Conservation (phyloP, 2,888 invertebrate species). For the Rhamnusium bicolor region DNA sequence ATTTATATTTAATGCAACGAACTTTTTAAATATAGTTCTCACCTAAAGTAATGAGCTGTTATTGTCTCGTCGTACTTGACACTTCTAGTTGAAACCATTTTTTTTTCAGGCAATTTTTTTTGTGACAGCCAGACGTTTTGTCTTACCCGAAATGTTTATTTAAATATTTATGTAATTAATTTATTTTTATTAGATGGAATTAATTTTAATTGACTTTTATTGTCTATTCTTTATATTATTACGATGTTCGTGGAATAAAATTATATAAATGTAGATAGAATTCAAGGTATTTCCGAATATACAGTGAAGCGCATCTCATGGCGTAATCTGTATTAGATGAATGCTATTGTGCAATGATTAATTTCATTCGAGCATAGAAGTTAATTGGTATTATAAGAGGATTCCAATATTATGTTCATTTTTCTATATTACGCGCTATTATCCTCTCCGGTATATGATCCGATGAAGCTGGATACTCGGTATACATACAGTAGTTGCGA, state of each 20-base stretch:
- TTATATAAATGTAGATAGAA: background rate
- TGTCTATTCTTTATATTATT: background rate
- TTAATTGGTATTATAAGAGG: no score
- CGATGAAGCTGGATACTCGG: no score
- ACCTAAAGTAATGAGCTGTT: background rate
- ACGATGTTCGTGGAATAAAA: background rate
- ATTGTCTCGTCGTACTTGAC: background rate
- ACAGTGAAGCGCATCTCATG: no score
- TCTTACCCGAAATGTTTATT: background rate
- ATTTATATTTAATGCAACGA: constrained; percentile 14
- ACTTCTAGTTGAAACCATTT: background rate
- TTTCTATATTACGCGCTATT: no score
- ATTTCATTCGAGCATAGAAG: no score
- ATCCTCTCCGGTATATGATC: no score
- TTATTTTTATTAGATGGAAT: background rate
- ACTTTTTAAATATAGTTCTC: constrained; percentile 1
- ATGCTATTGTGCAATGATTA: no score
- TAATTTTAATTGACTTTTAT: background rate
- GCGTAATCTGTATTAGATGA: no score
- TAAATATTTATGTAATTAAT: constrained; percentile 11
- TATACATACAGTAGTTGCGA: no score
- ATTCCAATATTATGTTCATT: no score
- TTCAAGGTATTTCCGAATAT: no score
- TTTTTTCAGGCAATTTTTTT: background rate
- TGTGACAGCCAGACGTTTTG: background rate